A percentile compares a stretch with the other conserved stretches of the same genome.
phyloP scores from a whole-genome alignment of 2,888 invertebrate species.

The Cordylochernes scorpioides region DNA sequence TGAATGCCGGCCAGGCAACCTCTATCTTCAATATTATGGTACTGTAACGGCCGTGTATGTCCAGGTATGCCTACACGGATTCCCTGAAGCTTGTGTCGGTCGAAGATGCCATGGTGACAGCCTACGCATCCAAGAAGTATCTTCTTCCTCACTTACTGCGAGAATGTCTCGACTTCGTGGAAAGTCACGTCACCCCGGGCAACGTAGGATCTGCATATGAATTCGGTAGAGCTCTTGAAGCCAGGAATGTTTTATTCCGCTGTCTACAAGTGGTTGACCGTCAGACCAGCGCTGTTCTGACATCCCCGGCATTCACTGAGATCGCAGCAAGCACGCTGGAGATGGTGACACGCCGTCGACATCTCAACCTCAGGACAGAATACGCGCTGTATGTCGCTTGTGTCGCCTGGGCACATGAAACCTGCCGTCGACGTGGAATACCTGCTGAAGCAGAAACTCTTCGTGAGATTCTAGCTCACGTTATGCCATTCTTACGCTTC shows the following conservation, averaged over 20 bases:
- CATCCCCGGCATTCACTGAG: conserved; percentile 8
- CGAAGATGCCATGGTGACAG: conserved; percentile 17
- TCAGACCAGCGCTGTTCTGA: conserved; percentile 16
- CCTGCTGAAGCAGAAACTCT: conserved; percentile 7
- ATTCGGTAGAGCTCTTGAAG: conserved; percentile 15
- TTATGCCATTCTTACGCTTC: conserved; percentile 12
- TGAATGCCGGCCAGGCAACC: no score
- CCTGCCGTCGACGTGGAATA: conserved; percentile 11
- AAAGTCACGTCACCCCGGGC: conserved; percentile 14
- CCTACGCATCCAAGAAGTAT: conserved; percentile 16
- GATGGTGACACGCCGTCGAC: conserved; percentile 14
- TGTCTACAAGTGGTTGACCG: conserved; percentile 16
- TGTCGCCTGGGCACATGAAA: conserved; percentile 15
- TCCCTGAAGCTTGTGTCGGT: conserved; percentile 15
- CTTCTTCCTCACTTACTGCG: conserved; percentile 15
- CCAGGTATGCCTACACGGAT: conserved; percentile 16
- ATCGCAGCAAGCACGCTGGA: conserved; percentile 13
- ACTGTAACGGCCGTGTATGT: neutral
- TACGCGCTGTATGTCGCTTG: conserved; percentile 15
- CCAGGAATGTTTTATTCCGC: conserved; percentile 15
- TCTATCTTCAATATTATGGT: no score
- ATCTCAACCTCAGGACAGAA: conserved; percentile 16
- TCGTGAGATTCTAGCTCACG: conserved; percentile 9
- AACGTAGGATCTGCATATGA: conserved; percentile 16
- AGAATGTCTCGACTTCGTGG: conserved; percentile 15